Percentiles rank a stretch among this genome's conserved stretches.
These are phyloP conservation scores for Erythrolamprus reginae DNA, from an alignment of 2,113 vertebrate genomes.

Conservation along the genomic window DNA sequence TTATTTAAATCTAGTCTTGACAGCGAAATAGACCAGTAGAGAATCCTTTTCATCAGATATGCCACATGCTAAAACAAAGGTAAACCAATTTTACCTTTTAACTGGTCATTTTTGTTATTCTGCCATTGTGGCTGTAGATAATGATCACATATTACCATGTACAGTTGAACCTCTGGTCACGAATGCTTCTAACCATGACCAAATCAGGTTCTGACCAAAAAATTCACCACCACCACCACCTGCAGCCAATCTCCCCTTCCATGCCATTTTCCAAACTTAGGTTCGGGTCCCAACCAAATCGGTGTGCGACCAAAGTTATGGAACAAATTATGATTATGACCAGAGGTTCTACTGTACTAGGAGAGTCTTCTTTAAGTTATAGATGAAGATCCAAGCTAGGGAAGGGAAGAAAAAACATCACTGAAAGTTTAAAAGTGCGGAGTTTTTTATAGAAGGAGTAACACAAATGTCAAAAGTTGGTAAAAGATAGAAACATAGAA, in stretches of 20 bases:
- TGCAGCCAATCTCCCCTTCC: too few species aligned
- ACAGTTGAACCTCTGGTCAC: too few species aligned
- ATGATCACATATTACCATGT: background rate
- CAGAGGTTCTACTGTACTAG: background rate
- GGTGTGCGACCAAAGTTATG: too few species aligned
- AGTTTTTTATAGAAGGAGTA: background rate
- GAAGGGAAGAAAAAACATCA: background rate
- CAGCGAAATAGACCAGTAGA: background rate
- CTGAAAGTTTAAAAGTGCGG: background rate
- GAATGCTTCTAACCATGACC: too few species aligned
- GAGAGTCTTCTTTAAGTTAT: background rate
- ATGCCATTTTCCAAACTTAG: too few species aligned
- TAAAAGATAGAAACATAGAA: too few species aligned
- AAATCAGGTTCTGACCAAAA: too few species aligned
- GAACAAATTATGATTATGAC: too few species aligned
- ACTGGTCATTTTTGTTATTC: background rate
- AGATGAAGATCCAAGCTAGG: background rate
- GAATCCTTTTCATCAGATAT: background rate
- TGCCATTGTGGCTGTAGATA: background rate
- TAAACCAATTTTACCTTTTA: background rate
- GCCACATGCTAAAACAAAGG: background rate
- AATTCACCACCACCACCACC: too few species aligned
- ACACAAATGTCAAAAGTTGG: constrained; percentile 5
- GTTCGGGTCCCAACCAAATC: too few species aligned
- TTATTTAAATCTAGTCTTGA: background rate